Base-by-base conservation (phyloP, 2,888 invertebrate genomes). In the Augiades crinisus region DNA sequence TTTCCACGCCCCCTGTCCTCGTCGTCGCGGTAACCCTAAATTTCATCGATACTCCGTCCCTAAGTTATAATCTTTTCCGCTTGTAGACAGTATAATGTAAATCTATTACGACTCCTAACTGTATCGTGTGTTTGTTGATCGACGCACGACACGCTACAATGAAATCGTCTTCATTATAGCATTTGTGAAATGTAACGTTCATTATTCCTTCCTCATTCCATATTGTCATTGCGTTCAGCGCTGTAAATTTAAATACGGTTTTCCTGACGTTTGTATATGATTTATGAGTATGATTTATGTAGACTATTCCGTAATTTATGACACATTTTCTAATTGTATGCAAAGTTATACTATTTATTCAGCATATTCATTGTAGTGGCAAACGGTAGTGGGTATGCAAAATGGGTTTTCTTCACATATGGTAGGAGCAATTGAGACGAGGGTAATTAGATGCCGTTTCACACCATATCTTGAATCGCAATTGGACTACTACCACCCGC, bases 11-110 rank as follows among this genome's bases (percentile, higher is more conserved):
- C 14, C 6, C 62, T 58, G 59, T 66, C 61, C 60, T 61, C 61
- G 61, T 56, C 57, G 60, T 64, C 45, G 57, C 57, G 59, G 55
- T 61, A 70, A 65, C 70, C 72, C 68, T 75, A 72, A 75, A 78
- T 78, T 75, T 75, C 65, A 75, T 71, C 67, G 65, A 65, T 64
- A 55, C 58, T 30, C 27, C 4, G 17, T 31, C 50, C 44, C 31
- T 59, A 68, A 60, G 65, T 61, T 51, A 56, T 64, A 73, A 81
- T 81, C 75, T 70, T 75, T 78, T 79, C 76, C 78, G 78, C 75
- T 71, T 68, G 69, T 61, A 56, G 59, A 61, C 67, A 61, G 59
- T 65, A 59, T 67, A 72, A 73, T 74, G 62, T 59, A 71, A 77
- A 78, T 78, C 68, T 65, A 68, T 62, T 62, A 70, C 71, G 68